These are phyloP conservation scores for Idaea straminata DNA, from an alignment of 2,888 invertebrate species.

Conservation along the genomic window DNA sequence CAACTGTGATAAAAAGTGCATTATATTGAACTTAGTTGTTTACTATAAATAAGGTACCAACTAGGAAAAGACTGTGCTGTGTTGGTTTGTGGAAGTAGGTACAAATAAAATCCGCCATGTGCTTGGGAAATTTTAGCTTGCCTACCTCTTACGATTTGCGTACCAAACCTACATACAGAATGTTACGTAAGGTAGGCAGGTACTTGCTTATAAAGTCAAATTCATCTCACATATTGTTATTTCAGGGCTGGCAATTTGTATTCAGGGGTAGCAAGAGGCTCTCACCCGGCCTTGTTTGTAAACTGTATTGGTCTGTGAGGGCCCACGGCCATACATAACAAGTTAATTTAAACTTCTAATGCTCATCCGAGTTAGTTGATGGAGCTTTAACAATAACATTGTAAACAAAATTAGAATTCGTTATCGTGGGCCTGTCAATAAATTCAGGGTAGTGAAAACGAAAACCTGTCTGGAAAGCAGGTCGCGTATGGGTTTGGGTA, in stretches of 20 bases:
- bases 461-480: background rate
- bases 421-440: constrained; percentile 14
- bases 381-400: constrained; percentile 53
- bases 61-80: background rate
- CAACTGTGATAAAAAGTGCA: too few species aligned
- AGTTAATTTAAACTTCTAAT: constrained; percentile 72
- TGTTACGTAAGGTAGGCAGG: background rate
- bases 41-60: too few species aligned
- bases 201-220: constrained; percentile 28
- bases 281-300: constrained; percentile 49
- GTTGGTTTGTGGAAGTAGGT: background rate
- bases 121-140: background rate
- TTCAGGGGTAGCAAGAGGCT: constrained; percentile 45
- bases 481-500: background rate
- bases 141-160: constrained; percentile 1
- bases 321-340: constrained; percentile 52
- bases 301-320: constrained; percentile 44
- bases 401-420: constrained; percentile 52
- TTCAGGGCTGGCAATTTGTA: constrained; percentile 57
- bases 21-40: too few species aligned
- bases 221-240: constrained; percentile 48
- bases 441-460: constrained; percentile 3
- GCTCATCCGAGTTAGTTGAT: constrained; percentile 60
- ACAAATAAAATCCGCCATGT: background rate
- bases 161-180: background rate